Evolutionary conservation across 2,888 invertebrate species (phyloP), one percentile per base, ranked within the genome.

Genomic region (Drosophila neotestacea): DNA sequence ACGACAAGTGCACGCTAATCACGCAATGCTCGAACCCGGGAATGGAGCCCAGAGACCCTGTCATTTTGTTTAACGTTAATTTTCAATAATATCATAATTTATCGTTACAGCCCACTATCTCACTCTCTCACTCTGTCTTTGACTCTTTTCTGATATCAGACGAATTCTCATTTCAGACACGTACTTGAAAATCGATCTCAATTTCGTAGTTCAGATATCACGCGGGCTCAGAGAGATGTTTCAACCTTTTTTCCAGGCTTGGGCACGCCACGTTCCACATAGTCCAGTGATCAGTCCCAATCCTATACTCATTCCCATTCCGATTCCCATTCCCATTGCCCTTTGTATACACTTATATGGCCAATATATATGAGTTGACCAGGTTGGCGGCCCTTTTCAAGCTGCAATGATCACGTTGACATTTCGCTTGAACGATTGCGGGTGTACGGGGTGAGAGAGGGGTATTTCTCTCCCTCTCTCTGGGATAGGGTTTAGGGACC

Each of bases 141-240:
- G 34, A 10, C 22, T 4, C n/a, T 16, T 32, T n/a, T 16, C 9
- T 22, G 56, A 32, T 22, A 44, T 41, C 41, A 50, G 22, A 34
- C 22, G 46, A 34, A 75, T 83, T 85, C 73, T 63, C 71, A 86
- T 69, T 81, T 64, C 80, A 73, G 63, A 65, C 86, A 86, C 86
- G 86, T 86, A 73, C 64, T 55, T 66, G 65, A 77, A 85, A 87
- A 86, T 87, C 85, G 86, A 86, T 86, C 86, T 87, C 87, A 86
- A 86, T 86, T 87, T 87, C 87, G 85, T 85, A 85, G 85, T 85
- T 85, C 85, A 85, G 85, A 85, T 85, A 85, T 85, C 85, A 85
- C 85, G 83, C 85, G 82, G 70, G 70, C 75, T 60, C 47, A 30
- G 46, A 52, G 30, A 41, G 50, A 59, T 28, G 54, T 41, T 22